These are phyloP conservation scores for Agonum fuliginosum DNA, from an alignment of 2,888 invertebrate genomes.

Conservation along the genomic window DNA sequence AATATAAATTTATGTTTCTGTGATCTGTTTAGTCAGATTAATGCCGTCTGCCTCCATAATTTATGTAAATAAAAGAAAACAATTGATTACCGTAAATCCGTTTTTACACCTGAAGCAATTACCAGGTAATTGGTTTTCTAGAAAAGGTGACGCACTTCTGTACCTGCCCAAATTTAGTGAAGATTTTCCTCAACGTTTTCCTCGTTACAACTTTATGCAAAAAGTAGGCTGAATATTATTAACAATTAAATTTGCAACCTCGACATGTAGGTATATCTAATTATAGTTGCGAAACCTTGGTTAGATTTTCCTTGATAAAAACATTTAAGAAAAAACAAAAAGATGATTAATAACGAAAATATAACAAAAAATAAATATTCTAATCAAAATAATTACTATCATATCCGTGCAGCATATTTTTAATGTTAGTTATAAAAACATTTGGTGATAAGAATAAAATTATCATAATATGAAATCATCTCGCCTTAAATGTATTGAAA, in stretches of 20 bases:
- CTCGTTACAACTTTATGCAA: too few relatives aligned
- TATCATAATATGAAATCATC: constrained; percentile 11
- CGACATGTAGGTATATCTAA: constrained; percentile 21
- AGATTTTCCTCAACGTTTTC: not conserved
- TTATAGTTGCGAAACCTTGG: constrained; percentile 26
- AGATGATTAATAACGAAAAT: constrained; percentile 24
- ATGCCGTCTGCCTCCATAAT: too few relatives aligned
- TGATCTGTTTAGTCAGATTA: too few relatives aligned
- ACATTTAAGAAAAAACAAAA: not conserved
- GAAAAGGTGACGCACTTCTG: constrained; percentile 1
- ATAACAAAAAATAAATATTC: not conserved
- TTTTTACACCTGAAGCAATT: too few relatives aligned
- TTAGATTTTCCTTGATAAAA: constrained; percentile 25
- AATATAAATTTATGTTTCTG: too few relatives aligned
- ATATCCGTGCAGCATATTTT: not conserved
- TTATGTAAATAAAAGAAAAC: too few relatives aligned
- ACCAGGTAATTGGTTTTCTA: not conserved
- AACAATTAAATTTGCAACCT: not conserved
- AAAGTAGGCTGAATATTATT: not conserved
- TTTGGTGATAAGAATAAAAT: not conserved
- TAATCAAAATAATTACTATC: not conserved
- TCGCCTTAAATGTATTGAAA: not conserved
- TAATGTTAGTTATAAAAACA: not conserved
- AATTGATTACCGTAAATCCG: too few relatives aligned
- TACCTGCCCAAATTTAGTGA: constrained; percentile 12